phyloP scores from a whole-genome alignment of 1,140 invertebrate genomes.

The Euglossa dilemma region DNA sequence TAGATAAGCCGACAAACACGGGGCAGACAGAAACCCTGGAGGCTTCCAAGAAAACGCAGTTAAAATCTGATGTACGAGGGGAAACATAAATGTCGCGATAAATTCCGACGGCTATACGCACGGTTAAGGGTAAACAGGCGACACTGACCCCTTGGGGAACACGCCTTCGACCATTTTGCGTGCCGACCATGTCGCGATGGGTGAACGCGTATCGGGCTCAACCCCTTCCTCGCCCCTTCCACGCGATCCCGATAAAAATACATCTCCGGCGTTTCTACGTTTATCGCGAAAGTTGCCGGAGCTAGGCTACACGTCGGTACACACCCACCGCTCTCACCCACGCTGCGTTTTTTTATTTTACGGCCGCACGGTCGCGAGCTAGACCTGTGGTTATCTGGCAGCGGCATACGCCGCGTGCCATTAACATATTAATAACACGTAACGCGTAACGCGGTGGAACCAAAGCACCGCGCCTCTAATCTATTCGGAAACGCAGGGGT shows the following conservation, averaged over 20 bases:
- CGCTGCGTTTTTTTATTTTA: background rate
- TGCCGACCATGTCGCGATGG: background rate
- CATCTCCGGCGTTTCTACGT: background rate
- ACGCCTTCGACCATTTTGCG: background rate
- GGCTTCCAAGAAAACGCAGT: constrained; percentile 22
- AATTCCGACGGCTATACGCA: constrained; percentile 5
- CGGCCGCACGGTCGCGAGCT: too few species aligned
- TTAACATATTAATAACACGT: constrained; percentile 8
- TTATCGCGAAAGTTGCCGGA: background rate
- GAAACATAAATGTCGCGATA: constrained; percentile 35
- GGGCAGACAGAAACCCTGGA: background rate
- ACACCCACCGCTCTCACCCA: background rate
- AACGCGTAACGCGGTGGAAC: background rate
- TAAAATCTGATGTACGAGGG: constrained; percentile 25
- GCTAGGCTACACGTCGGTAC: too few species aligned
- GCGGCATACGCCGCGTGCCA: too few species aligned
- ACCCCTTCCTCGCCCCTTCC: constrained; percentile 9
- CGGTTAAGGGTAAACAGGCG: constrained; percentile 17
- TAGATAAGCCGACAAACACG: constrained; percentile 24
- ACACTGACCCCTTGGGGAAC: constrained; percentile 21
- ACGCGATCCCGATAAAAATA: background rate
- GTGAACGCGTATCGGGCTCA: background rate
- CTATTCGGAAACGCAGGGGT: background rate
- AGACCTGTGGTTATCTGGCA: too few species aligned
- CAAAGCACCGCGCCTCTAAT: background rate